Evolutionary conservation across 2,797 vertebrate genomes (phyloP).

Genomic region (Acipenser transmontanus): DNA sequence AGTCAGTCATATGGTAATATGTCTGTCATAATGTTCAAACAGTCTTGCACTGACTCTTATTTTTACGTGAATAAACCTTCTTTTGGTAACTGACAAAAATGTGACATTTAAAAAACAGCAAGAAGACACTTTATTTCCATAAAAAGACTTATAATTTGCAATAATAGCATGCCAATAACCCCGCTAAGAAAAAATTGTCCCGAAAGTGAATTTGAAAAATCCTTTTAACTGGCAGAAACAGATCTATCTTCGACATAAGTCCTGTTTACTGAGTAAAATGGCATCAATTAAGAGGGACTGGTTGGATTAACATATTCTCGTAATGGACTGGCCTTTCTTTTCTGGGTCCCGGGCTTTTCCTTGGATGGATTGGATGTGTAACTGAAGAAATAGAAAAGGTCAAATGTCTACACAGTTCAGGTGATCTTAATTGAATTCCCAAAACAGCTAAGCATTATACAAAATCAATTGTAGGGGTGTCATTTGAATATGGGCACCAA

Average conservation of each 20-base stretch:
- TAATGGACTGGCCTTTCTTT: constrained; percentile 79
- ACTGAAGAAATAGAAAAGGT: constrained; percentile 72
- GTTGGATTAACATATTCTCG: constrained; percentile 78
- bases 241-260: constrained; percentile 64
- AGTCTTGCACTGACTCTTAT: constrained; percentile 65
- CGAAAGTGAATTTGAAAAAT: constrained; percentile 65
- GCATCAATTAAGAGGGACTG: constrained; percentile 77
- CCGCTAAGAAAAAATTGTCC: constrained; percentile 68
- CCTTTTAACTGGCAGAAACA: constrained; percentile 70
- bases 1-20: constrained; percentile 57
- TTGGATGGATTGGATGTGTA: constrained; percentile 75
- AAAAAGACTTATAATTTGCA: constrained; percentile 81
- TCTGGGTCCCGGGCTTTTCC: constrained; percentile 50
- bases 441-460: constrained; percentile 72
- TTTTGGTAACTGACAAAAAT: constrained; percentile 65
- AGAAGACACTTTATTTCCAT: constrained; percentile 67
- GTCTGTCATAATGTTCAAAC: constrained; percentile 70
- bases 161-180: constrained; percentile 81
- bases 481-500: background rate
- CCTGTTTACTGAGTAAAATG: constrained; percentile 82
- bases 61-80: constrained; percentile 65
- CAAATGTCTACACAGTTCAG: constrained; percentile 72
- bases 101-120: constrained; percentile 68
- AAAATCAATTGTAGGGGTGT: constrained; percentile 16
- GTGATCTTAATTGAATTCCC: constrained; percentile 67